Conservation (phyloP, 2,797 vertebrate species). For the Pangasius macronema region DNA sequence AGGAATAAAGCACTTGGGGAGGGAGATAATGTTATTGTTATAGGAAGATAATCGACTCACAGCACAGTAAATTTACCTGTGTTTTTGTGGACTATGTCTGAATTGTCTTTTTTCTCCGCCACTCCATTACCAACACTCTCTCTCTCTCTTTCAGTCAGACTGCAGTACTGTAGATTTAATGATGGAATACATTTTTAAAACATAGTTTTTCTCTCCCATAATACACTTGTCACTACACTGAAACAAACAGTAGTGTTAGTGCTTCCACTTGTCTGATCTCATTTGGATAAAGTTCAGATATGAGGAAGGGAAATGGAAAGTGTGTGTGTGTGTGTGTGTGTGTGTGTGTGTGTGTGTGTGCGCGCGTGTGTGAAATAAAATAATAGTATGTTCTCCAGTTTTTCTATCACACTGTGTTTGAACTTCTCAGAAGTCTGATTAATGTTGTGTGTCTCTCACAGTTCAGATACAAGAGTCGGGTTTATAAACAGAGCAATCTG, state of each 20-base stretch:
- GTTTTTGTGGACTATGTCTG: neutral
- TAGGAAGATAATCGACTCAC: too few relatives aligned
- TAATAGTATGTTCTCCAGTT: neutral
- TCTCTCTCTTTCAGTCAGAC: neutral
- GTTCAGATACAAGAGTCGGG: constrained; percentile 94
- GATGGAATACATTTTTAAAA: too few relatives aligned
- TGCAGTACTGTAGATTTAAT: neutral
- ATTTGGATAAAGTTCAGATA: neutral
- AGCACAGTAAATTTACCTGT: too few relatives aligned
- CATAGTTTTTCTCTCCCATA: too few relatives aligned
- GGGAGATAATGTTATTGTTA: too few relatives aligned
- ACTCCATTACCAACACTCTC: neutral
- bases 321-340: constrained; percentile 6
- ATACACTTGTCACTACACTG: too few relatives aligned
- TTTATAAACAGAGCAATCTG: constrained; percentile 93
- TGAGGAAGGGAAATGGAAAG: neutral
- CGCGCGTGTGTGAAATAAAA: neutral
- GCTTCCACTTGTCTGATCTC: too few relatives aligned
- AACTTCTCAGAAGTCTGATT: neutral
- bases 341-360: neutral
- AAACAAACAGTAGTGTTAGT: too few relatives aligned
- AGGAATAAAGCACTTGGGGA: neutral
- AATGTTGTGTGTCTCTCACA: constrained; percentile 58
- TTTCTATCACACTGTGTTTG: neutral
- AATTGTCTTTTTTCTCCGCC: neutral